Conservation (phyloP, 2,888 invertebrate species). For the Drosophila silvestris region DNA sequence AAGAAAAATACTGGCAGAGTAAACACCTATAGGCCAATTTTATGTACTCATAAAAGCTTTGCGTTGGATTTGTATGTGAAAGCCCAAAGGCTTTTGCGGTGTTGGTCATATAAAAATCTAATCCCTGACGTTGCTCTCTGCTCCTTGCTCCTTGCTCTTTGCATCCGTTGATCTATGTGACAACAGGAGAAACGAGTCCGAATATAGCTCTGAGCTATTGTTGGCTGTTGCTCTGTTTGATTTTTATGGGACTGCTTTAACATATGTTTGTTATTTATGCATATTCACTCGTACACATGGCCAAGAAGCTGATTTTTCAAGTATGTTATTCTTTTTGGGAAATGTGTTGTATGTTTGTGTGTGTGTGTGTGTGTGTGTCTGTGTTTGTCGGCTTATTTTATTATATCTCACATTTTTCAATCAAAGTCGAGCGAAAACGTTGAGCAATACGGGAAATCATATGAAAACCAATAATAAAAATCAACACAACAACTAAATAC, state of each 20-base stretch:
- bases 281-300: conserved; percentile 18
- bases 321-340: conserved; percentile 1
- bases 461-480: background rate
- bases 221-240: conserved; percentile 20
- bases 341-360: background rate
- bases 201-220: conserved; percentile 43
- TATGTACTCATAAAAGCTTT: conserved; percentile 80
- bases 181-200: background rate
- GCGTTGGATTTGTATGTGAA: conserved; percentile 71
- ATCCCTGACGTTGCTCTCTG: conserved; percentile 24
- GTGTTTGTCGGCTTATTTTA: conserved; percentile 13
- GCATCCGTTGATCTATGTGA: conserved; percentile 4
- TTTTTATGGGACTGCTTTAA: conserved; percentile 33
- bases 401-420: conserved; percentile 11
- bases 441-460: background rate
- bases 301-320: conserved; percentile 27
- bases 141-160: conserved; percentile 2
- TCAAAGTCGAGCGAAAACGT: conserved; percentile 8
- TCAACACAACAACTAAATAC: conserved; percentile 2
- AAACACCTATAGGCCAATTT: conserved; percentile 70
- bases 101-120: conserved; percentile 60
- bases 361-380: too few species aligned
- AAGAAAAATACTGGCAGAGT: conserved; percentile 43
- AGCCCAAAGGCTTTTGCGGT: conserved; percentile 58
- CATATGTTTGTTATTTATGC: conserved; percentile 51